phyloP scores from a whole-genome alignment of 1,140 invertebrate genomes.

The Conus ventricosus region DNA sequence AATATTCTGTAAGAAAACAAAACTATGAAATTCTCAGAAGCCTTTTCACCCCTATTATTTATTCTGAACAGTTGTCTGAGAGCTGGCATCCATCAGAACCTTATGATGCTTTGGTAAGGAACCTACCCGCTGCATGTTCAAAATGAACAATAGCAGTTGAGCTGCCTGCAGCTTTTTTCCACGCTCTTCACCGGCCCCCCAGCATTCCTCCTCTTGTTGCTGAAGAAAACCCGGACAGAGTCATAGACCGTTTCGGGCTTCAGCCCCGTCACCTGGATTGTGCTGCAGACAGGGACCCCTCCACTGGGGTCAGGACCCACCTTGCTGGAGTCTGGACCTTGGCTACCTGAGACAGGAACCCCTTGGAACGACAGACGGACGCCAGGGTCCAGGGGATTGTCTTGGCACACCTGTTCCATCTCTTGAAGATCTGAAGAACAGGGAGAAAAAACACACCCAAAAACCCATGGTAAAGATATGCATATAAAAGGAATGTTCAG shows the following conservation, averaged over 20 bases:
- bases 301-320: neutral
- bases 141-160: constrained; percentile 25
- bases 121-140: constrained; percentile 1
- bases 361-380: neutral
- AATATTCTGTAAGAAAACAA: no score
- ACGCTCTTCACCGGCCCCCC: neutral
- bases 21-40: no score
- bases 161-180: neutral
- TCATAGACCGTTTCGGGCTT: neutral
- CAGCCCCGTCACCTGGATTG: neutral
- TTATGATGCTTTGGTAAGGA: neutral
- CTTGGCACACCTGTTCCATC: neutral
- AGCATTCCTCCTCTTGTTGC: constrained; percentile 24
- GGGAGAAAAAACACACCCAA: neutral
- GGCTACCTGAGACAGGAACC: neutral
- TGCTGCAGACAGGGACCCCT: neutral
- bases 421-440: neutral
- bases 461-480: no score
- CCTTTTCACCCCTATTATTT: no score
- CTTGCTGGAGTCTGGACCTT: neutral
- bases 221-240: neutral
- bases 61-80: no score
- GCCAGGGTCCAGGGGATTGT: neutral
- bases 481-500: neutral
- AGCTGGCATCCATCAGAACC: neutral